Percentiles rank a stretch among this genome's conserved stretches.
Evolutionary conservation across 2,888 invertebrate species (phyloP).

Genomic region (Deilephila porcellus): DNA sequence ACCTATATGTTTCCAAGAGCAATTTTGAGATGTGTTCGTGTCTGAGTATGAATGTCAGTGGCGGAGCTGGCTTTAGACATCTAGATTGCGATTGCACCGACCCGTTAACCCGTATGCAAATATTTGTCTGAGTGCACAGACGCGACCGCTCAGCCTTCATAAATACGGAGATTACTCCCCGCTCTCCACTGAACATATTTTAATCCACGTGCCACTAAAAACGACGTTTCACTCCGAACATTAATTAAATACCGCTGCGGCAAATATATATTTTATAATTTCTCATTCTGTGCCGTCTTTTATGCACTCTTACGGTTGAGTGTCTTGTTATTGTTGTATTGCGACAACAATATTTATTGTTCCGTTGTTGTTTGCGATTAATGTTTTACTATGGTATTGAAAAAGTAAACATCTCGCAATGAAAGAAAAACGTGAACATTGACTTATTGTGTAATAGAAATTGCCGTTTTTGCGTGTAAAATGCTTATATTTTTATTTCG

Average conservation of each 20-base stretch:
- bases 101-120: constrained; percentile 41
- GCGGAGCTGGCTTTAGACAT: constrained; percentile 17
- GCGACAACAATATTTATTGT: constrained; percentile 12
- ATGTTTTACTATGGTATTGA: neutral
- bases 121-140: constrained; percentile 38
- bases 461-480: neutral
- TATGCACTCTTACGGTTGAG: constrained; percentile 11
- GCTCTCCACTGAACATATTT: constrained; percentile 38
- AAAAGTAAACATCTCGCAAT: constrained; percentile 8
- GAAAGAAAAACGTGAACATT: neutral
- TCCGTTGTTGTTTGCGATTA: neutral
- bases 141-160: constrained; percentile 40
- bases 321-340: neutral
- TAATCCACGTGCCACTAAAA: constrained; percentile 41
- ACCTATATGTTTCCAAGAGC: neutral
- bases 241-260: constrained; percentile 13
- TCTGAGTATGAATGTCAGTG: constrained; percentile 41
- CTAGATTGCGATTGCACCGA: constrained; percentile 26
- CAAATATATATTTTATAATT: neutral
- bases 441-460: neutral
- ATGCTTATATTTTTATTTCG: neutral
- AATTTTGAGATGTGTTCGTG: constrained; percentile 21
- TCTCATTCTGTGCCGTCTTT: constrained; percentile 8
- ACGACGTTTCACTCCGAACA: constrained; percentile 13
- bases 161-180: constrained; percentile 47